Evolutionary conservation across 2,888 invertebrate species (phyloP).

Genomic region (Poecilus cupreus): DNA sequence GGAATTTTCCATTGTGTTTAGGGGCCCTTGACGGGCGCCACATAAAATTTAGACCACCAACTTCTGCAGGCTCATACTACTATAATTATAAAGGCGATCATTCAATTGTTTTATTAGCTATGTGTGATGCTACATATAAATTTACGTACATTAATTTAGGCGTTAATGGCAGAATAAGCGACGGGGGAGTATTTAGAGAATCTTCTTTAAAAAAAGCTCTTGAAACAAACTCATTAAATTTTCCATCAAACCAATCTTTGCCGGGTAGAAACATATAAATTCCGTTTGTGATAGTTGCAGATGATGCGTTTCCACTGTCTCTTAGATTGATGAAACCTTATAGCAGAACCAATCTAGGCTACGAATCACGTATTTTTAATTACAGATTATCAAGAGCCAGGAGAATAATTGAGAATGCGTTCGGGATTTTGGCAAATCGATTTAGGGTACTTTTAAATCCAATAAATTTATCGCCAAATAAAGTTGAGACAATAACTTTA

Average conservation of each 20-base stretch:
- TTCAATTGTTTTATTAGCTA: constrained; percentile 43
- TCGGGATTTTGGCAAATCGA: no score
- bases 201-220: constrained; percentile 24
- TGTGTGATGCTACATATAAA: constrained; percentile 49
- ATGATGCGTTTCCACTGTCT: constrained; percentile 51
- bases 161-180: constrained; percentile 57
- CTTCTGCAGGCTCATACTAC: constrained; percentile 57
- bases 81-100: constrained; percentile 61
- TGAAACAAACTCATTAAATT: no score
- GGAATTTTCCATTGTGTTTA: constrained; percentile 64
- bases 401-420: no score
- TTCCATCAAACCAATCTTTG: constrained; percentile 29
- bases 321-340: constrained; percentile 53
- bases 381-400: constrained; percentile 41
- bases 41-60: constrained; percentile 60
- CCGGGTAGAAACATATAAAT: constrained; percentile 31
- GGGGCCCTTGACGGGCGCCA: constrained; percentile 61
- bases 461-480: constrained; percentile 47
- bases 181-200: constrained; percentile 54
- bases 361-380: constrained; percentile 48
- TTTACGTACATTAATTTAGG: constrained; percentile 56
- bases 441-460: constrained; percentile 47
- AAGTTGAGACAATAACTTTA: constrained; percentile 53
- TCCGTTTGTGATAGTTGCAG: constrained; percentile 57
- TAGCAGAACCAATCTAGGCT: background rate